These are phyloP conservation scores for Papilio dardanus DNA, from an alignment of 1,140 invertebrate species.

Conservation along the genomic window DNA sequence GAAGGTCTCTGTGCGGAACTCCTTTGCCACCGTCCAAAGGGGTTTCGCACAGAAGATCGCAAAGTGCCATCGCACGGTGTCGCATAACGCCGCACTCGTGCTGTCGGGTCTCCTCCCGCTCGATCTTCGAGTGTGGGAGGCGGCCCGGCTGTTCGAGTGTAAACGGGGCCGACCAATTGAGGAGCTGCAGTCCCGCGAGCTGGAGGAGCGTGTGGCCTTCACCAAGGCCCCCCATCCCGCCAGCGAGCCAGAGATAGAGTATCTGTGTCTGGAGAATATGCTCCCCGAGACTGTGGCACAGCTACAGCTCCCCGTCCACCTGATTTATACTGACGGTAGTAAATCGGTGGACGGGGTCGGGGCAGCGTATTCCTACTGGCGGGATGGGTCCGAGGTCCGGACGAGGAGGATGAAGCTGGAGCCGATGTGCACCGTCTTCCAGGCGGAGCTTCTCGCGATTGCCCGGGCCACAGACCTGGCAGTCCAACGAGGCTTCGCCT, in stretches of 20 bases:
- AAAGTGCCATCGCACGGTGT: not conserved
- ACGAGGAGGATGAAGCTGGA: slow-evolving; percentile 26
- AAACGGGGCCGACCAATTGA: slow-evolving; percentile 10
- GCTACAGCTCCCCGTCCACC: slow-evolving; percentile 17
- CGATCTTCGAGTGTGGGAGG: slow-evolving; percentile 18
- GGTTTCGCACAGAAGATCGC: not conserved
- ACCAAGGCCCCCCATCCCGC: slow-evolving; percentile 26
- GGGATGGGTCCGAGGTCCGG: slow-evolving; percentile 27
- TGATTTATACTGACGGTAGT: not conserved
- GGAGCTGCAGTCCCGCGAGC: not conserved
- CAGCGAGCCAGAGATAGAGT: not conserved
- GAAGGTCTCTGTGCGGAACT: not conserved
- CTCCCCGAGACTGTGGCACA: slow-evolving; percentile 21
- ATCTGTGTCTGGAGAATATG: slow-evolving; percentile 28
- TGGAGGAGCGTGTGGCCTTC: slow-evolving; percentile 32
- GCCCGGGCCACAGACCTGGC: not conserved
- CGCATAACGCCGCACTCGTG: not conserved
- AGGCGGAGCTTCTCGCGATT: slow-evolving; percentile 19
- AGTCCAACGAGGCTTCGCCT: no score
- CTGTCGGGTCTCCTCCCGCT: slow-evolving; percentile 10
- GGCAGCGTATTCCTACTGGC: slow-evolving; percentile 24
- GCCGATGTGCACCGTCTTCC: slow-evolving; percentile 31
- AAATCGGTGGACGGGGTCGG: not conserved
- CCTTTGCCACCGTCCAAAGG: not conserved
- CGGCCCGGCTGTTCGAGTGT: slow-evolving; percentile 25